A percentile compares a stretch with the other conserved stretches of the same genome.
Evolutionary conservation across 2,113 vertebrate species (phyloP).

Genomic region (Perca fluviatilis): DNA sequence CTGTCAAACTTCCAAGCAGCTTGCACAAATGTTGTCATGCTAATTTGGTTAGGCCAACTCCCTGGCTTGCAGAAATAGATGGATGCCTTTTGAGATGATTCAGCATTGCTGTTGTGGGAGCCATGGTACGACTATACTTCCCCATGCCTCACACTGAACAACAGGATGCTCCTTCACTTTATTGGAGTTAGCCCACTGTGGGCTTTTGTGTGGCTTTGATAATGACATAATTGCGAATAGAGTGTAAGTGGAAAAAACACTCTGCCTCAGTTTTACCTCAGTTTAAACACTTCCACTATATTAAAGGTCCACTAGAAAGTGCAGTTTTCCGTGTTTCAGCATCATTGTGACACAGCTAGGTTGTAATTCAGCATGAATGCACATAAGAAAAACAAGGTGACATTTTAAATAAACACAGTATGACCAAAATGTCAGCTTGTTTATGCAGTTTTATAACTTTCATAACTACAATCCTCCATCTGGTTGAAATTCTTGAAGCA

Average conservation of each 20-base stretch:
- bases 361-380: slow-evolving; percentile 24
- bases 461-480: slow-evolving; percentile 50
- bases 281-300: slow-evolving; percentile 23
- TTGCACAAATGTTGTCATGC: slow-evolving; percentile 64
- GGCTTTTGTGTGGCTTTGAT: slow-evolving; percentile 56
- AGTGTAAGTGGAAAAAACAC: slow-evolving; percentile 38
- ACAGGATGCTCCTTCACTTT: slow-evolving; percentile 53
- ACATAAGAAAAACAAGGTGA: slow-evolving; percentile 44
- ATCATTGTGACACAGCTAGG: slow-evolving; percentile 29
- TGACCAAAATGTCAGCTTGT: slow-evolving; percentile 43
- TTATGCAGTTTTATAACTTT: slow-evolving; percentile 46
- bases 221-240: slow-evolving; percentile 45
- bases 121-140: slow-evolving; percentile 24
- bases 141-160: slow-evolving; percentile 35
- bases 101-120: slow-evolving; percentile 63
- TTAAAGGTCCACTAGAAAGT: slow-evolving; percentile 27
- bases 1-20: slow-evolving; percentile 70
- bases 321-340: slow-evolving; percentile 20
- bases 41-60: slow-evolving; percentile 70
- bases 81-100: slow-evolving; percentile 68
- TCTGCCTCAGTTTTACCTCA: slow-evolving; percentile 33
- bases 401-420: slow-evolving; percentile 52
- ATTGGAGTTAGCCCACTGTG: slow-evolving; percentile 57
- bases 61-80: slow-evolving; percentile 58
- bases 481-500: slow-evolving; percentile 56